Percentiles rank a stretch among this genome's conserved stretches.
Evolutionary conservation across 2,888 invertebrate species (phyloP).

Genomic region (Latrodectus elegans): DNA sequence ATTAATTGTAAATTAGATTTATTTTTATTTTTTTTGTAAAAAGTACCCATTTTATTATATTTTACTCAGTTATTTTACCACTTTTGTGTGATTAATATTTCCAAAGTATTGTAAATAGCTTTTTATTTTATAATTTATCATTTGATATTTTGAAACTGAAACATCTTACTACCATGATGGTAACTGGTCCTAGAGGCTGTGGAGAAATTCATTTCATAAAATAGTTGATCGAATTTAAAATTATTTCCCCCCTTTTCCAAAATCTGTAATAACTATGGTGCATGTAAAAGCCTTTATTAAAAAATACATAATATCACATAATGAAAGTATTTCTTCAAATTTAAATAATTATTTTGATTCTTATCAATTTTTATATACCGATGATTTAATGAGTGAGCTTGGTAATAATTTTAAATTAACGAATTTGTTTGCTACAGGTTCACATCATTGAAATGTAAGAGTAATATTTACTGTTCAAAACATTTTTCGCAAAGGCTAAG

Average conservation of each 20-base stretch:
- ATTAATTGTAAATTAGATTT: too few species aligned
- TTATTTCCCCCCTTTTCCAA: not conserved
- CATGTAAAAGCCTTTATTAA: slow-evolving; percentile 5
- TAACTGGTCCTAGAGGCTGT: slow-evolving; percentile 19
- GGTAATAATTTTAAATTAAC: slow-evolving; percentile 16
- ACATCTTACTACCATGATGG: slow-evolving; percentile 17
- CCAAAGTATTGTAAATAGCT: too few species aligned
- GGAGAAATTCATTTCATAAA: slow-evolving; percentile 37
- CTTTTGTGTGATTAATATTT: too few species aligned
- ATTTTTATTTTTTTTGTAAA: too few species aligned
- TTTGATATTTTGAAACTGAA: not conserved
- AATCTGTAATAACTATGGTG: slow-evolving; percentile 26
- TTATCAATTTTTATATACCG: too few species aligned
- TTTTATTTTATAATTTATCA: not conserved
- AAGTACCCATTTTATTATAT: too few species aligned
- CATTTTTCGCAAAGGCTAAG: not conserved
- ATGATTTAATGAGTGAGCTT: slow-evolving; percentile 44
- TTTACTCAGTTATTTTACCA: too few species aligned
- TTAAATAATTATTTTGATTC: slow-evolving; percentile 2
- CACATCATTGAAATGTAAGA: slow-evolving; percentile 36
- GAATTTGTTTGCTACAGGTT: slow-evolving; percentile 43
- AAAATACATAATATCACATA: not conserved
- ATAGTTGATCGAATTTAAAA: slow-evolving; percentile 13
- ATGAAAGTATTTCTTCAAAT: slow-evolving; percentile 4
- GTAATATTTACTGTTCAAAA: slow-evolving; percentile 49